Base-by-base conservation (phyloP, 2,113 vertebrate species). In the Mustela lutreola region DNA sequence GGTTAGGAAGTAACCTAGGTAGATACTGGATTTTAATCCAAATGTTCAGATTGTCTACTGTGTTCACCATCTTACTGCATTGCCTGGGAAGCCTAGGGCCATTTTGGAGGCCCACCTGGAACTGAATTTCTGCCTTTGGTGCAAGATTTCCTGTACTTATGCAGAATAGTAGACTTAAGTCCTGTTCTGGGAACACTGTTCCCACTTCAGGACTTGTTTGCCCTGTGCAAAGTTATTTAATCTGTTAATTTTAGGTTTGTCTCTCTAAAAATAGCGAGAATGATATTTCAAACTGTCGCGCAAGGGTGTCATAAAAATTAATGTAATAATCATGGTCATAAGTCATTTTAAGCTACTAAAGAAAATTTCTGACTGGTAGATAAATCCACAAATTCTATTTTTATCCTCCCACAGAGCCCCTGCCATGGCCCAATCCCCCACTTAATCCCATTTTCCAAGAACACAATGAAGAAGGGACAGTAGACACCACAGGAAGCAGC, bases 381-480 rank as follows among this genome's bases (percentile, higher is more conserved):
- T 84, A 79, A 53, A 97, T 71, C 14, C 86, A 39, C 5, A 33
- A n/a, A 60, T 79, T 91, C 83, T 96, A 89, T 95, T 84, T 97
- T 82, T 63, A 79, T 75, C 60, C 42, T 87, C 24, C 9, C 2
- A 18, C 2, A 39, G 83, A 75, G 19, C 33, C 36, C 9, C 4
- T 1, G 6, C 36, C 42, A 7, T 6, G 22, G 4, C 19, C 7
- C 0, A 1, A 14, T 39, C 4, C 0, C 2, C 22, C 14, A 4
- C 39, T 45, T 4, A 2, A 18, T 56, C 11, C 7, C 48, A 36
- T 45, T 56, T 89, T 50, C 53, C 31, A 83, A 76, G 73, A 93
- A 60, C 5, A 93, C 19, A 39, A 8, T 33, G 56, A 65, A 76
- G 78, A 76, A n/a, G 7, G 67, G 60, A 78, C 7, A 65, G n/a